Evolutionary conservation across 37 sponge, comb jelly and placozoan genomes (phyloP), one percentile per base, ranked within the genome.

Genomic region (Theonella swinhoei): DNA sequence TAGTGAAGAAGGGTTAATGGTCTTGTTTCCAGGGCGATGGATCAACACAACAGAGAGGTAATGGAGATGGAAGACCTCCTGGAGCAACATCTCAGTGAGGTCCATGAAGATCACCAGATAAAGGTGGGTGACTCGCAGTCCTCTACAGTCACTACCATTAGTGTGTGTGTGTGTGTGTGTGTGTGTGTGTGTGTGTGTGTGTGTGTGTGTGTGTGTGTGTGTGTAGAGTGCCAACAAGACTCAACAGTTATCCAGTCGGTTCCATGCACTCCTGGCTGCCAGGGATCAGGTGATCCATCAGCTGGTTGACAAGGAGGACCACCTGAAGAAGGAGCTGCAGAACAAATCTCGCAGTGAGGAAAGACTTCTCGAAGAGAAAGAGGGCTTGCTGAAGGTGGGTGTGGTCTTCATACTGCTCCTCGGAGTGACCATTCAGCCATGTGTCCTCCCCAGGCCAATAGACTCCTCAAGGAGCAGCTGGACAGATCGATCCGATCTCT

Each of bases 201-300:
- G 61, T 7, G 5, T 26, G 61, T 41, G 75, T 75, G 61, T 70
- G 71, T 70, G 61, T 47, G 38, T 0, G 59, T 31, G 62, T 69
- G 81, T 69, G 38, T 30, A 86, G 86, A 86, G 64, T 72, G 86
- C 62, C 35, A 43, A 35, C 14, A 78, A 86, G 33, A 78, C 88
- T 23, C 9, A 65, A 8, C 76, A 72, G 17, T 62, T 88, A n/a
- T 80, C 77, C 20, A 68, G 17, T 29, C 82, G 66, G 5, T 88
- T 67, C 64, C 42, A 67, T 3, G 76, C 75, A 29, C 77, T 88
- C 33, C 75, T 88, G 76, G 83, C 76, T 26, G 71, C 75, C 35
- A 75, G 83, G 30, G 88, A 88, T 22, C 82, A 65, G 2, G 33
- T 62, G 43, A 88, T 88, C 34, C 77, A 42, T 2, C 29, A 81